Conservation (phyloP, 2,113 vertebrate genomes). For the Thermophis baileyi region DNA sequence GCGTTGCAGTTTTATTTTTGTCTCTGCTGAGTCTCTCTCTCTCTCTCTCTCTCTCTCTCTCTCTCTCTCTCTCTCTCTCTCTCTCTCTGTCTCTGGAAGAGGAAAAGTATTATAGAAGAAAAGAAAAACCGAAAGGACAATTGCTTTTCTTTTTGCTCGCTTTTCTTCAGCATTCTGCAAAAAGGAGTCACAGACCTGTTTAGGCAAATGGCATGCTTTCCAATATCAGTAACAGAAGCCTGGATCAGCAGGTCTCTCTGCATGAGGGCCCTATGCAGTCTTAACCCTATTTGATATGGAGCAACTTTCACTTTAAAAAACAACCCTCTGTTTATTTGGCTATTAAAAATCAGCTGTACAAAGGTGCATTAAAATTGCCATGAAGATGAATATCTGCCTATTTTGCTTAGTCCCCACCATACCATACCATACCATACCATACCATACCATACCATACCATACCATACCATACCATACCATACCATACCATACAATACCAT, state of each 20-base stretch:
- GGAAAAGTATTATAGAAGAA: background rate
- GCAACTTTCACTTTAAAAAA: background rate
- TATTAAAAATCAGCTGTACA: background rate
- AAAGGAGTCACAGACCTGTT: too few species aligned
- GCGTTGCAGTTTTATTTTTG: background rate
- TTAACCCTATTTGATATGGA: background rate
- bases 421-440: too few species aligned
- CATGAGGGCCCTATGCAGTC: background rate
- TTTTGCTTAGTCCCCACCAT: background rate
- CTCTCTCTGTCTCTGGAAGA: background rate
- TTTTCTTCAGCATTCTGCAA: conserved; percentile 20
- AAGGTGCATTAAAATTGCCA: background rate
- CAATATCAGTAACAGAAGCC: conserved; percentile 8
- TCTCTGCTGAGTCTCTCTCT: background rate
- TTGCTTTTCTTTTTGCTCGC: conserved; percentile 23
- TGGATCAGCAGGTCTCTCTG: background rate
- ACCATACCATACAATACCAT: too few species aligned
- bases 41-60: background rate
- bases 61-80: background rate
- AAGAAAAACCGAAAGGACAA: conserved; percentile 3
- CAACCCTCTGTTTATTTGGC: background rate
- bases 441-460: too few species aligned
- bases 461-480: too few species aligned
- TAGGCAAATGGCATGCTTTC: conserved; percentile 25
- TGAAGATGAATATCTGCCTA: background rate